phyloP scores from a whole-genome alignment of 2,113 vertebrate species.

The Pseudonaja textilis region DNA sequence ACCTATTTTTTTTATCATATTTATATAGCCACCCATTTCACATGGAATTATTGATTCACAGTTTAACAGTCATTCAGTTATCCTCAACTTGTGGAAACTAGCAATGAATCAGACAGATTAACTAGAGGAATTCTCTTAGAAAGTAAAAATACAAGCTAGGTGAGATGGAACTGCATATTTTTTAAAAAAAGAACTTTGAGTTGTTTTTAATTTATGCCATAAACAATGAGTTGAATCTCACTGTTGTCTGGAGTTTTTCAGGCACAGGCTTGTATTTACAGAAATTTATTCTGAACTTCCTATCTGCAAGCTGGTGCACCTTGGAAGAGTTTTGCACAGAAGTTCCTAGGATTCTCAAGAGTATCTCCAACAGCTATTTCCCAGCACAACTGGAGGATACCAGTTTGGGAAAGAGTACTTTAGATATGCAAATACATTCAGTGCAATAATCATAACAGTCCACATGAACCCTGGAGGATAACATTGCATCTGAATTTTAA shows the following conservation, averaged over 20 bases:
- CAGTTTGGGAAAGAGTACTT: not conserved
- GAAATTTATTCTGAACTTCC: not conserved
- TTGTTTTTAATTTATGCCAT: not conserved
- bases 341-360: not conserved
- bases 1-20: not conserved
- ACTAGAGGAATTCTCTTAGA: slow-evolving; percentile 30
- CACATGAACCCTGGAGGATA: not conserved
- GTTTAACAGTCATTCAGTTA: not conserved
- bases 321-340: not conserved
- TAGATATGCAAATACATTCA: not conserved
- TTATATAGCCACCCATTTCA: too few relatives aligned
- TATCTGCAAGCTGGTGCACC: not conserved
- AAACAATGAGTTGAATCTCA: not conserved
- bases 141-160: not conserved
- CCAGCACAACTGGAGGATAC: not conserved
- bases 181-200: not conserved
- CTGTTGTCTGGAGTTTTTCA: not conserved
- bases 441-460: not conserved
- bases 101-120: not conserved
- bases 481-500: not conserved
- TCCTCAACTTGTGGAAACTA: not conserved
- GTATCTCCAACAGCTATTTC: not conserved
- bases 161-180: slow-evolving; percentile 3
- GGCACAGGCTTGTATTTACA: not conserved
- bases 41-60: not conserved